These are phyloP conservation scores for Otolemur garnettii DNA, from an alignment of 2,113 vertebrate genomes.

Conservation along the genomic window DNA sequence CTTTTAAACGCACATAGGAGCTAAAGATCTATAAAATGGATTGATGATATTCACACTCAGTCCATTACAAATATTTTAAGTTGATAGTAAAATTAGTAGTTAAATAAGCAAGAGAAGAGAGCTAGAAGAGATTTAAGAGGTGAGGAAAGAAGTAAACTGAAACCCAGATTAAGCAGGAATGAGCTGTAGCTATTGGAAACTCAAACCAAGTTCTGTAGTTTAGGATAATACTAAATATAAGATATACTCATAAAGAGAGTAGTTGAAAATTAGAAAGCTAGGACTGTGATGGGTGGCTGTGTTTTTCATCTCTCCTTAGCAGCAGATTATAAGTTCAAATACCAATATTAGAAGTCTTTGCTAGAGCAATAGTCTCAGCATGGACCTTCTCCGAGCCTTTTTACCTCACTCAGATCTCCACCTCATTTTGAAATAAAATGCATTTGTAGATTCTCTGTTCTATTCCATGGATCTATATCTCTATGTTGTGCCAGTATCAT, in stretches of 20 bases:
- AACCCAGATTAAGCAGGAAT: neutral
- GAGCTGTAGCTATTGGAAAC: neutral
- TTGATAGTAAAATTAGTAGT: neutral
- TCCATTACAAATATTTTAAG: neutral
- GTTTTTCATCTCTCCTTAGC: neutral
- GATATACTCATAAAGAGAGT: neutral
- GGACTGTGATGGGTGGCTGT: neutral
- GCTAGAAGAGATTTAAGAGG: neutral
- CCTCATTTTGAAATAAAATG: constrained; percentile 13
- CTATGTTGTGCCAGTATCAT: too few relatives aligned
- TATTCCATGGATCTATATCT: too few relatives aligned
- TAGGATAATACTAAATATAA: constrained; percentile 13
- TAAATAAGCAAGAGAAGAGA: neutral
- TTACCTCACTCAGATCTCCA: neutral
- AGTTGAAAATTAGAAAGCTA: constrained; percentile 5
- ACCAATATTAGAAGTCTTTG: neutral
- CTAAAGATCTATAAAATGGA: neutral
- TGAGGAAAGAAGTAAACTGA: neutral
- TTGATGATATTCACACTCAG: neutral
- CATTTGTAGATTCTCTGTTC: too few relatives aligned
- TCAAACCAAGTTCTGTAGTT: neutral
- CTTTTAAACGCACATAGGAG: neutral
- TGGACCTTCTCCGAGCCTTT: neutral
- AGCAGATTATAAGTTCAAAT: constrained; percentile 36
- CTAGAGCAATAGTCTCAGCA: neutral